Evolutionary conservation across 2,888 invertebrate species (phyloP).

Genomic region (Oasisia sp.): DNA sequence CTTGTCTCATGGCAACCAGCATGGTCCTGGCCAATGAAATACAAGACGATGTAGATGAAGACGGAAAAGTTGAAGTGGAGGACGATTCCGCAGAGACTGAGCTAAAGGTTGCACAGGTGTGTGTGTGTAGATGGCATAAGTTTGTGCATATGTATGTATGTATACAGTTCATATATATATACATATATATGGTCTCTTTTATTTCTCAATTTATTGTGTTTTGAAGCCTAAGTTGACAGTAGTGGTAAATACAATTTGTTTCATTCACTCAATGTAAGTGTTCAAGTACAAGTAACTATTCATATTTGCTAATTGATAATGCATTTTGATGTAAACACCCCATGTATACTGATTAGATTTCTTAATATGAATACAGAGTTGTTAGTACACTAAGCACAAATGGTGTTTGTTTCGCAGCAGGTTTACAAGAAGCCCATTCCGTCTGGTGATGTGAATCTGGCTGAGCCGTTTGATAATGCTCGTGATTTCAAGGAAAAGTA

Average conservation of each 20-base stretch:
- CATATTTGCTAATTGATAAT: not conserved
- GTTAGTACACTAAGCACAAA: slow-evolving; percentile 21
- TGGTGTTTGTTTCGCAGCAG: slow-evolving; percentile 47
- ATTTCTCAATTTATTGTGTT: not conserved
- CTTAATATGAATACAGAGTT: not conserved
- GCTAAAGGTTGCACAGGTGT: slow-evolving; percentile 23
- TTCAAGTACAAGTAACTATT: not conserved
- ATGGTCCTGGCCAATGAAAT: not conserved
- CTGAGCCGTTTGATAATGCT: slow-evolving; percentile 84
- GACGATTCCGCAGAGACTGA: slow-evolving; percentile 26
- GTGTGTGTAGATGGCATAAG: not conserved
- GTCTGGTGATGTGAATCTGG: slow-evolving; percentile 76
- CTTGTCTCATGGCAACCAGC: slow-evolving; percentile 19
- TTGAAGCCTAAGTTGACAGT: not conserved
- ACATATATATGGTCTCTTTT: not conserved
- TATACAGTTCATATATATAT: not conserved
- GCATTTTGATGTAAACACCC: not conserved
- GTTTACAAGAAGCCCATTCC: slow-evolving; percentile 75
- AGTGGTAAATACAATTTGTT: not conserved
- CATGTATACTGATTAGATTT: not conserved
- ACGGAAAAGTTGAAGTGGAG: slow-evolving; percentile 25
- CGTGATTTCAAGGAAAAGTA: slow-evolving; percentile 75
- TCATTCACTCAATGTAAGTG: not conserved
- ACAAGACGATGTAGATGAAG: slow-evolving; percentile 26
- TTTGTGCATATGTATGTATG: too few species aligned